Evolutionary conservation across 2,888 invertebrate species (phyloP), one percentile per base, ranked within the genome.

Genomic region (Hanleya hanleyi): DNA sequence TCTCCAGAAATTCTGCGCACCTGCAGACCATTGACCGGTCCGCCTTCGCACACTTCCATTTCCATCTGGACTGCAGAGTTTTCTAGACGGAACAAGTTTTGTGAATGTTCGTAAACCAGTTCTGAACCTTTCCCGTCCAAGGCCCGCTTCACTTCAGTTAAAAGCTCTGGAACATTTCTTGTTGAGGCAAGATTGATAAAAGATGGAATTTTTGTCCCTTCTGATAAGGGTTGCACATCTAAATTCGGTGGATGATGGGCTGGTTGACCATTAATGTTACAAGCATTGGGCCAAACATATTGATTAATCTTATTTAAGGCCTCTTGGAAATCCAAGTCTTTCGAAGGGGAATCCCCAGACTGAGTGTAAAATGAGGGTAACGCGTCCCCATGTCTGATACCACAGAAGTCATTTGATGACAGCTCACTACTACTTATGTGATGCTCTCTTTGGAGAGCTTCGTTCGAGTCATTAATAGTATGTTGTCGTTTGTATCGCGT

Each of bases 1-100:
- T 87, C 86, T n/a, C 87, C 87, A 6, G 87, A 86, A 57, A 87
- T 84, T 69, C 84, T 78, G 36, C 87, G 81, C 18, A 87, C 86
- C 67, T 87, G 87, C 41, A 87, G 70, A 5, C 86, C 83, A 35
- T 73, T 73, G 12, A 61, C 62, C 7, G 82, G 82, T 9, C 81
- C 80, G 12, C 82, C 84, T 37, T 84, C 83, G 62, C 83, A 83
- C 6, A 87, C 85, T 70, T 87, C 86, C 41, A 87, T 77, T 73
- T 87, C 87, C 84, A 87, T 84, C 67, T 85, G 80, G 37, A 86
- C 83, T 50, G 85, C 84, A 1, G 79, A 79, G 69, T 82, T 84
- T 67, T 81, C 79, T 37, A 87, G 74, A 61, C 81, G 81, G 71
- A 85, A 85, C 35, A 84, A 70, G 47, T 83, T 84, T 57, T 87